Evolutionary conservation across 2,888 invertebrate species (phyloP).

Genomic region (Tanytarsus gracilentus): DNA sequence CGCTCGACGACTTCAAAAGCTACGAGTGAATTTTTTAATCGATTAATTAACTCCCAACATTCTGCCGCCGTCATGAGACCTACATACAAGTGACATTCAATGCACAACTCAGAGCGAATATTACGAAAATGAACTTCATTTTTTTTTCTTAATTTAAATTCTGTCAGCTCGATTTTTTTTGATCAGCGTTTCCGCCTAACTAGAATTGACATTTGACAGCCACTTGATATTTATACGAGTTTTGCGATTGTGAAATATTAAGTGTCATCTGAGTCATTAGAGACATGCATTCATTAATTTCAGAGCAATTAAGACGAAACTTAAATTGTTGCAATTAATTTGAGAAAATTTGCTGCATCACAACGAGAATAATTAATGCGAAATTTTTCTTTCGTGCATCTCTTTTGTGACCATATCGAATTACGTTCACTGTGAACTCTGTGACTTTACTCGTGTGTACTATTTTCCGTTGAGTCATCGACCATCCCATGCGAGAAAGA

Average conservation of each 20-base stretch:
- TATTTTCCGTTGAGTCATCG: no score
- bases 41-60: not conserved
- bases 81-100: slow-evolving; percentile 4
- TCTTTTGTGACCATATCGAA: no score
- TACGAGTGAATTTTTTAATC: not conserved
- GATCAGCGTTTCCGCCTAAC: not conserved
- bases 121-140: not conserved
- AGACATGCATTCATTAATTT: not conserved
- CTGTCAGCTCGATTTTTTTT: no score
- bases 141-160: no score
- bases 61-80: not conserved
- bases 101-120: not conserved
- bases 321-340: no score
- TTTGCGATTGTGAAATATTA: not conserved
- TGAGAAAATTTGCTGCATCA: no score
- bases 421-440: no score
- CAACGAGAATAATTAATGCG: no score
- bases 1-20: not conserved
- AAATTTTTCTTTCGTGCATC: no score
- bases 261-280: not conserved
- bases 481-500: no score
- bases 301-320: no score
- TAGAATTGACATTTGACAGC: not conserved
- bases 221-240: slow-evolving; percentile 1
- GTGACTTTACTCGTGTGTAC: no score